A percentile compares a stretch with the other conserved stretches of the same genome.
Conservation (phyloP, 2,113 vertebrate genomes). For the Aegithalos caudatus region DNA sequence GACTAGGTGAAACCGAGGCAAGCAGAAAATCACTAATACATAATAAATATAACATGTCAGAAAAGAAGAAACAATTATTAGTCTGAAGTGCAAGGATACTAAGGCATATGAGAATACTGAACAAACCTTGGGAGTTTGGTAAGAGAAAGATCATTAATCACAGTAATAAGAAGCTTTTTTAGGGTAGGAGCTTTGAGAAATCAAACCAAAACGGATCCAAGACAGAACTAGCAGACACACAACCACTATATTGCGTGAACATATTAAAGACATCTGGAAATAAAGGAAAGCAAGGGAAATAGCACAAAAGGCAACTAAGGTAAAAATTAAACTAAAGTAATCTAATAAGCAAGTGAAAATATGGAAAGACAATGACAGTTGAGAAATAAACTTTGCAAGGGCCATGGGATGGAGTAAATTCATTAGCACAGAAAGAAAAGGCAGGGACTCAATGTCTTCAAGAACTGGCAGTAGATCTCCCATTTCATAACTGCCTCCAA, state of each 20-base stretch:
- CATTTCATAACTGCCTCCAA: background rate
- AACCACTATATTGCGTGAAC: background rate
- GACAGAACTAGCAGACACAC: background rate
- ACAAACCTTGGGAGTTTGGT: background rate
- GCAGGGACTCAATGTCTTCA: background rate
- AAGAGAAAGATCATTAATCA: background rate
- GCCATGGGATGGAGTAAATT: background rate
- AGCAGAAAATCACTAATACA: background rate
- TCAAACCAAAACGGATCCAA: background rate
- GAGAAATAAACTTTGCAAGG: conserved; percentile 16
- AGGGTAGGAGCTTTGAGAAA: background rate
- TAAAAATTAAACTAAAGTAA: background rate
- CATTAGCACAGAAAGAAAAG: conserved; percentile 6
- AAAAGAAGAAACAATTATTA: background rate
- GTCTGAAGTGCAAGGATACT: background rate
- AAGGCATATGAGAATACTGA: background rate
- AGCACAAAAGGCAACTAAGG: background rate
- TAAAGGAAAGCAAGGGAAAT: background rate
- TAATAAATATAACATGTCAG: background rate
- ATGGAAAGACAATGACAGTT: background rate
- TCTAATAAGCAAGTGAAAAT: conserved; percentile 18
- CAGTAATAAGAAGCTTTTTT: background rate
- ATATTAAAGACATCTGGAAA: background rate
- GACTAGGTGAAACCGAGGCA: background rate
- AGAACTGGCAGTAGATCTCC: background rate